Conservation (phyloP, 2,888 invertebrate species). For the Parnassius glacialis region DNA sequence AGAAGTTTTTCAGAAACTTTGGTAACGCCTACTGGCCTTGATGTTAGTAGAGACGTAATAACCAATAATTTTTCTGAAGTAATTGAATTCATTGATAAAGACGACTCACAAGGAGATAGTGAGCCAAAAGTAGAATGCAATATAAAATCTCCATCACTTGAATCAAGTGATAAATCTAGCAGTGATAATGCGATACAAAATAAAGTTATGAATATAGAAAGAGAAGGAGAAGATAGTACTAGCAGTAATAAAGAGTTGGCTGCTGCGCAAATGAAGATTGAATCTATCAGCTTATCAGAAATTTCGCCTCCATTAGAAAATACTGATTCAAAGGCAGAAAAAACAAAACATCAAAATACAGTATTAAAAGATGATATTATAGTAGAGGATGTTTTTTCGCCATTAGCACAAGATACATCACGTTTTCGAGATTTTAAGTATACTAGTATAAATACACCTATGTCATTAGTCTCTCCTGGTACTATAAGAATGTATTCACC, state of each 20-base stretch:
- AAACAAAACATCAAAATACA: constrained; percentile 9
- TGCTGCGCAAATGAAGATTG: constrained; percentile 43
- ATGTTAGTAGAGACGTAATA: constrained; percentile 22
- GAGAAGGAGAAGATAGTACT: constrained; percentile 29
- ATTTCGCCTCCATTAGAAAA: constrained; percentile 56
- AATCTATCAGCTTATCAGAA: constrained; percentile 55
- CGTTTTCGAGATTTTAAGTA: constrained; percentile 34
- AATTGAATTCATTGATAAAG: constrained; percentile 38
- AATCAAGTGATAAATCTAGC: constrained; percentile 40
- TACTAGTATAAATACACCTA: constrained; percentile 32
- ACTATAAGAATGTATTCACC: constrained; percentile 62
- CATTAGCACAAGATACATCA: constrained; percentile 51
- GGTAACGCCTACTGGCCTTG: constrained; percentile 47
- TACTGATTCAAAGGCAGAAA: constrained; percentile 33
- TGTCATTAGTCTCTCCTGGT: constrained; percentile 40
- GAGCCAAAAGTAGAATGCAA: constrained; percentile 24
- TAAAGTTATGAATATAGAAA: constrained; percentile 7
- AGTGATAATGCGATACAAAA: constrained; percentile 28
- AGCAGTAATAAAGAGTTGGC: constrained; percentile 35
- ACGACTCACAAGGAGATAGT: constrained; percentile 36
- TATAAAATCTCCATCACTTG: constrained; percentile 33
- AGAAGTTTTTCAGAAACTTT: constrained; percentile 64
- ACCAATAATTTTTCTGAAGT: constrained; percentile 31
- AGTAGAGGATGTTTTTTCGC: constrained; percentile 52
- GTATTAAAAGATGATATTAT: constrained; percentile 35